Base-by-base conservation (phyloP, 2,888 invertebrate genomes). In the Cheilosia vernalis region DNA sequence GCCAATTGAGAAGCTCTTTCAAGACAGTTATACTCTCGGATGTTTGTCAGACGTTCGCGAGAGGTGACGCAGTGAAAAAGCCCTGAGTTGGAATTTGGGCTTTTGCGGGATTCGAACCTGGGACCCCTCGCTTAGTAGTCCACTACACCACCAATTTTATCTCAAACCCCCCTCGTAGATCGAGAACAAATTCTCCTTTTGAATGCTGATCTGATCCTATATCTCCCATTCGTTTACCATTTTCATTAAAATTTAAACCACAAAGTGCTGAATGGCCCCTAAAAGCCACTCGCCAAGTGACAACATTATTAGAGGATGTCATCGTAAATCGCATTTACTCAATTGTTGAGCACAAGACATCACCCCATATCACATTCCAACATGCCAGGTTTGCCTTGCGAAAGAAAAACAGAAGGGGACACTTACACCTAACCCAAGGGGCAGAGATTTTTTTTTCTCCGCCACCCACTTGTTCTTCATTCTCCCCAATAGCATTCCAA, bases 321-420 rank as follows among this genome's bases (percentile, higher is more conserved):
- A 87, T 73, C 87, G 79, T 82, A 81, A 88, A 86, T 83, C 87
- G 88, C 82, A 87, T 87, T 87, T 87, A 87, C 85, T 87, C 87
- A 87, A 87, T 88, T 88, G 83, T 87, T 81, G 81, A 83, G 27
- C 30, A 47, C n/a, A 67, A 61, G 53, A 72, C 67, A 58, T 63
- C 56, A 53, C 47, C 58, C 74, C 49, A 60, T 58, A 70, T 69
- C 74, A 49, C 56, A 84, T 80, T 74, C 79, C 53, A 27, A 51
- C 37, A 60, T 49, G 24, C 24, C 24, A 24, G n/a, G 40, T 21
- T 47, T 5, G 61, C 56, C 53, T 67, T 67, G 42, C 10, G 27
- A 56, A 79, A 73, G 33, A 69, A 79, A 53, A 84, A 49, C 58
- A 74, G 58, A 79, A 55, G 56, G 58, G 47, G 40, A 69, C 73